phyloP scores from a whole-genome alignment of 2,888 invertebrate species.

The Agonum fuliginosum region DNA sequence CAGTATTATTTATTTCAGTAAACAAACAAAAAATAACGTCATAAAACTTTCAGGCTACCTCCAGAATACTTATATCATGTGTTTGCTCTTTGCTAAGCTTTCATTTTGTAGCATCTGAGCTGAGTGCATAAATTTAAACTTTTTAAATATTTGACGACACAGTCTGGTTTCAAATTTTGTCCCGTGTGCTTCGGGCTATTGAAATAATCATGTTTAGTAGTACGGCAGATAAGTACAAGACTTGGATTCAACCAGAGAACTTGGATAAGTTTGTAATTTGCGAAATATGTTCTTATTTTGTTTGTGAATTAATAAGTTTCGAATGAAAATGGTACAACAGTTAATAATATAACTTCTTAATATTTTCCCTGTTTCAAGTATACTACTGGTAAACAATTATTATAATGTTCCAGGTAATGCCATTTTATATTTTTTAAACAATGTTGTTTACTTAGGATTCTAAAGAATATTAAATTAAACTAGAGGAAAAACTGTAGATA shows the following conservation, averaged over 20 bases:
- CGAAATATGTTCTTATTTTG: background rate
- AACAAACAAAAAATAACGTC: conserved; percentile 15
- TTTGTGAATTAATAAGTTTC: too few relatives aligned
- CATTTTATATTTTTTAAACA: too few relatives aligned
- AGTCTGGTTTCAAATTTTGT: conserved; percentile 24
- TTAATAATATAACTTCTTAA: too few relatives aligned
- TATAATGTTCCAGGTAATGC: too few relatives aligned
- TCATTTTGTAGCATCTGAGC: background rate
- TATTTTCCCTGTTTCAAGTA: too few relatives aligned
- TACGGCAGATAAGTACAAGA: background rate
- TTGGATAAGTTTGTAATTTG: too few relatives aligned
- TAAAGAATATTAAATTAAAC: too few relatives aligned
- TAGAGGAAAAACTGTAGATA: background rate
- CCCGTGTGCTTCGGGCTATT: conserved; percentile 5
- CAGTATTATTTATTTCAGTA: background rate
- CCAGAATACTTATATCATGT: conserved; percentile 15
- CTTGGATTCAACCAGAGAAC: too few relatives aligned
- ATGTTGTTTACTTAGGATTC: too few relatives aligned
- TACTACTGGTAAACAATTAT: too few relatives aligned
- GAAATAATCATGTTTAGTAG: conserved; percentile 34
- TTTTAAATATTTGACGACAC: conserved; percentile 33
- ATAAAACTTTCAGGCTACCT: background rate
- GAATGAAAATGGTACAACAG: too few relatives aligned
- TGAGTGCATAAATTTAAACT: conserved; percentile 28
- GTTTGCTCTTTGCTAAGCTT: too few relatives aligned